A percentile compares a stretch with the other conserved stretches of the same genome.
phyloP scores from a whole-genome alignment of 2,797 vertebrate genomes.

The Hydrocynus forskahlii region DNA sequence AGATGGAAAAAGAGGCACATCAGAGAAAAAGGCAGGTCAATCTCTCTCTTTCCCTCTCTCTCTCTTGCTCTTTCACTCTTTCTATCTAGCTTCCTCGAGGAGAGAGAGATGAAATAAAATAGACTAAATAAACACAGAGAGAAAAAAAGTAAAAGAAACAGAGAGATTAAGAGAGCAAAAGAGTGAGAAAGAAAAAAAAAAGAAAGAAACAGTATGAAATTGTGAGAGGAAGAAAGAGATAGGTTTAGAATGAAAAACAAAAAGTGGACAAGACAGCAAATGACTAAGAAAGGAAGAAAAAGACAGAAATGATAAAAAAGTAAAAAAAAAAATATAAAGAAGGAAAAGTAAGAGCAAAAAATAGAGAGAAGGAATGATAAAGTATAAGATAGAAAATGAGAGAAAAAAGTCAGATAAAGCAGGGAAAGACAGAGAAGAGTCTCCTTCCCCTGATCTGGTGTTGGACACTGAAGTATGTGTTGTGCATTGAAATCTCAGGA shows the following conservation, averaged over 20 bases:
- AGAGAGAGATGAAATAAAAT: background rate
- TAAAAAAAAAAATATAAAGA: background rate
- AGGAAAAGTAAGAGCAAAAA: too few species aligned
- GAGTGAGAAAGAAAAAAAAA: background rate
- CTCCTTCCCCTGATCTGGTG: too few species aligned
- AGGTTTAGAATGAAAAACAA: too few species aligned
- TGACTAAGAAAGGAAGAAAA: background rate
- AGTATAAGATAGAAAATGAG: too few species aligned
- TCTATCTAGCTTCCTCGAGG: slow-evolving; percentile 5
- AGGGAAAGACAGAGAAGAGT: too few species aligned
- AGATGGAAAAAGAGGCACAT: slow-evolving; percentile 70
- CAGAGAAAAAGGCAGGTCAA: too few species aligned
- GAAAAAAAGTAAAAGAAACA: background rate
- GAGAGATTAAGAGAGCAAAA: background rate
- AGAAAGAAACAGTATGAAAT: background rate
- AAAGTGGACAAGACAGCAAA: too few species aligned
- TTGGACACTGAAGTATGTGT: too few species aligned
- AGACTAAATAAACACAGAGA: background rate
- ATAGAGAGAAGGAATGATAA: too few species aligned
- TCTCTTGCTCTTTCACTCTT: slow-evolving; percentile 12
- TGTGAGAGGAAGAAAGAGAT: background rate
- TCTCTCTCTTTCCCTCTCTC: slow-evolving; percentile 1
- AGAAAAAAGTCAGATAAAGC: too few species aligned
- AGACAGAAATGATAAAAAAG: background rate
- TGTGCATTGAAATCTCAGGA: too few species aligned